Evolutionary conservation across 2,113 vertebrate genomes (phyloP).

Genomic region (Hemiprocne comata): DNA sequence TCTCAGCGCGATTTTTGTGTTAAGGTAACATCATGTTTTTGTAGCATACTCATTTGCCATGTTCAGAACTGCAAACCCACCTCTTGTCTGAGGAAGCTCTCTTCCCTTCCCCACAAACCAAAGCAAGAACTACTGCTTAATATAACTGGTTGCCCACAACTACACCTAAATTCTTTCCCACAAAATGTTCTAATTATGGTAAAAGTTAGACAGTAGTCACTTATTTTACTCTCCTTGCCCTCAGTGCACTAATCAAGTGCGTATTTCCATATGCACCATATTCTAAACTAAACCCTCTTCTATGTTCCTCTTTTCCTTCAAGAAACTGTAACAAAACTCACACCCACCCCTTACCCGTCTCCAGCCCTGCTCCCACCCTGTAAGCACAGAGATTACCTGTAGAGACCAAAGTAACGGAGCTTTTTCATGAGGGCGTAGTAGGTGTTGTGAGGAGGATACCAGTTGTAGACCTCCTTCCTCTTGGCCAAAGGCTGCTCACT

Average conservation of each 20-base stretch:
- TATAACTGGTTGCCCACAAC: background rate
- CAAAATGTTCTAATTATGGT: background rate
- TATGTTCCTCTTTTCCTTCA: background rate
- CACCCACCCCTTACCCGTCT: background rate
- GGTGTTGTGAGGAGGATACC: slow-evolving; percentile 93
- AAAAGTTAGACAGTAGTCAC: background rate
- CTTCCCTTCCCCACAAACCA: background rate
- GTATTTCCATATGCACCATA: background rate
- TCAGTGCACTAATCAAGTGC: background rate
- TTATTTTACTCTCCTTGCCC: background rate
- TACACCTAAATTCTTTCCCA: background rate
- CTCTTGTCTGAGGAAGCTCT: background rate
- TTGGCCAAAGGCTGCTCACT: slow-evolving; percentile 87
- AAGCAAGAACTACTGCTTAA: background rate
- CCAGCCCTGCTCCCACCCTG: background rate
- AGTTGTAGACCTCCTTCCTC: slow-evolving; percentile 86
- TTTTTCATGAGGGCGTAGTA: slow-evolving; percentile 88
- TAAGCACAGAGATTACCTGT: slow-evolving; percentile 79
- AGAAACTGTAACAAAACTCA: background rate
- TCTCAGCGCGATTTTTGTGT: background rate
- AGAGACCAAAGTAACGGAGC: slow-evolving; percentile 89
- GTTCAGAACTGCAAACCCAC: background rate
- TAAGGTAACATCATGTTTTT: background rate
- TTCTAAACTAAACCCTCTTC: background rate
- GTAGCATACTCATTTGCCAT: background rate